phyloP scores from a whole-genome alignment of 1,140 invertebrate genomes.

The Protaetia brevitarsis region DNA sequence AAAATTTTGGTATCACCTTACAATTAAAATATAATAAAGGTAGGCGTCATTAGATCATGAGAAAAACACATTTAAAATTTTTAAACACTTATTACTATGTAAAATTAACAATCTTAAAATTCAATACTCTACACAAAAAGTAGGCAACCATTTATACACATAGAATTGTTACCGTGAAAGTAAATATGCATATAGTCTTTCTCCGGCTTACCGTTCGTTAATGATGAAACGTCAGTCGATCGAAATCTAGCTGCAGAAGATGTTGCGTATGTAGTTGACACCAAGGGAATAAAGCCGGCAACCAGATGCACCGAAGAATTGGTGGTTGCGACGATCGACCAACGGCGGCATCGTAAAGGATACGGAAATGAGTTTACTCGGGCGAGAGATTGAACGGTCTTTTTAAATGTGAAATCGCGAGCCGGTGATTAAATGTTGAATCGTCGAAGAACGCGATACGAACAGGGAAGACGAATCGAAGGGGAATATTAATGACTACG shows the following conservation, averaged over 20 bases:
- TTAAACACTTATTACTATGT: no score
- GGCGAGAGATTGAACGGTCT: neutral
- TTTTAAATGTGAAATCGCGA: neutral
- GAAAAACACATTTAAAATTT: no score
- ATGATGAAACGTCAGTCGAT: neutral
- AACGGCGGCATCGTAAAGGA: neutral
- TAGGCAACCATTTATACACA: no score
- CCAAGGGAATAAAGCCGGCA: no score
- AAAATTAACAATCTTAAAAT: no score
- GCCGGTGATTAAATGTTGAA: conserved; percentile 6
- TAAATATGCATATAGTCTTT: no score
- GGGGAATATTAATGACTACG: conserved; percentile 8
- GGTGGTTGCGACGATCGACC: neutral
- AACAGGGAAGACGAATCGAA: neutral
- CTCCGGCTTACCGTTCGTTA: neutral
- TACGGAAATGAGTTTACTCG: neutral
- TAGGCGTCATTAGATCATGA: no score
- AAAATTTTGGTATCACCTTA: no score
- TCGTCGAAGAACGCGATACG: neutral
- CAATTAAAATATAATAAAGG: no score
- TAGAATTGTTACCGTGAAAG: no score
- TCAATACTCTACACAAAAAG: no score
- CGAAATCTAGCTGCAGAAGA: neutral
- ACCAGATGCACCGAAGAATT: neutral
- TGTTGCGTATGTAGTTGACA: neutral